Conservation (phyloP, 2,888 invertebrate genomes). For the Aethes cnicana region DNA sequence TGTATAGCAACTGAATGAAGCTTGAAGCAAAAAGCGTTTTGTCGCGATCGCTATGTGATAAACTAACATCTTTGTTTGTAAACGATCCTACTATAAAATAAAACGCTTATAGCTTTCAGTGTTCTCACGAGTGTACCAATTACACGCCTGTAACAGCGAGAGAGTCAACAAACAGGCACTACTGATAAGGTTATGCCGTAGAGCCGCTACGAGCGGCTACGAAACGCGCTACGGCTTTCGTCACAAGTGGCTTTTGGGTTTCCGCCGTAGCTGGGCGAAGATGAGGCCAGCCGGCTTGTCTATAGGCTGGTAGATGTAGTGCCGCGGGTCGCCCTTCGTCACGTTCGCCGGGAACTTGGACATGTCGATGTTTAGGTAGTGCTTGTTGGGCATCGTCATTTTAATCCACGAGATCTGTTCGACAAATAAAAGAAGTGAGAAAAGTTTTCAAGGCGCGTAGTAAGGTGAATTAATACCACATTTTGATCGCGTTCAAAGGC, state of each 20-base stretch:
- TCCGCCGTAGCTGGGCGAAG: conserved; percentile 86
- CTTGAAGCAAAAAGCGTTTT: not conserved
- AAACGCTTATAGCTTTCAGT: too few relatives aligned
- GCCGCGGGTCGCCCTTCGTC: conserved; percentile 83
- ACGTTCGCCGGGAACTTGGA: conserved; percentile 86
- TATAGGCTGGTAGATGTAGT: conserved; percentile 88
- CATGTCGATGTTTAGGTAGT: conserved; percentile 89
- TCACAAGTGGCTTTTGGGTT: conserved; percentile 80
- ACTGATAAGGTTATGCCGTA: conserved; percentile 20
- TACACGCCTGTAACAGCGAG: not conserved
- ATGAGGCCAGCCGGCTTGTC: conserved; percentile 91
- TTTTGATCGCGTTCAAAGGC: too few relatives aligned
- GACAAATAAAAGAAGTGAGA: conserved; percentile 40
- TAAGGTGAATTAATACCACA: not conserved
- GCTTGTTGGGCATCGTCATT: conserved; percentile 92
- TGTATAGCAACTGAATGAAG: too few relatives aligned
- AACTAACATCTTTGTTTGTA: not conserved
- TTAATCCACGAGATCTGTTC: conserved; percentile 87
- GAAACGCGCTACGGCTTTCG: conserved; percentile 60
- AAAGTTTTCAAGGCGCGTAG: not conserved
- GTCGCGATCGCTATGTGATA: not conserved
- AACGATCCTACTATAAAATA: not conserved
- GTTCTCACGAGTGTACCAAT: too few relatives aligned
- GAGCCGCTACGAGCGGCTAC: conserved; percentile 56
- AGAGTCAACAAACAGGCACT: conserved; percentile 2